phyloP scores from a whole-genome alignment of 2,888 invertebrate species.

The Cheilosia soror region DNA sequence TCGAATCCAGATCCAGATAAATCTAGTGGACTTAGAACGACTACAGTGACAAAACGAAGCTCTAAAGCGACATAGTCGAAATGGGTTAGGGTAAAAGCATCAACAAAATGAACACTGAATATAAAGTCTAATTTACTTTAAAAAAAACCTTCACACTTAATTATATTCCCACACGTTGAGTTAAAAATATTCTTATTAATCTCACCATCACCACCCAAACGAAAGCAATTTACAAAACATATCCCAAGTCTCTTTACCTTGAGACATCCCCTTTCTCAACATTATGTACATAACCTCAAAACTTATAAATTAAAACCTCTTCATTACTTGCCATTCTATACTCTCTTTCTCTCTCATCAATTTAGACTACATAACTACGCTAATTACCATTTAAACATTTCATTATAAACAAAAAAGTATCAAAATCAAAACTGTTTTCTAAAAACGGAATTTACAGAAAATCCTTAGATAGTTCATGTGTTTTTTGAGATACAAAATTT shows the following conservation, averaged over 20 bases:
- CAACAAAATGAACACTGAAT: no score
- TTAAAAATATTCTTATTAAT: no score
- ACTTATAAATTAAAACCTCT: constrained; percentile 25
- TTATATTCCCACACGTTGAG: no score
- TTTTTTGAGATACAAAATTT: constrained; percentile 51
- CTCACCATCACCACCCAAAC: no score
- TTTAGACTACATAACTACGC: constrained; percentile 52
- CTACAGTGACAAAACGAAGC: no score
- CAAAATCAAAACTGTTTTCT: constrained; percentile 35
- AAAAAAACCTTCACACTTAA: no score
- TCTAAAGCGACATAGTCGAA: no score
- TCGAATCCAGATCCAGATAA: no score
- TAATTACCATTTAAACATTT: constrained; percentile 49
- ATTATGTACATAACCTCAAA: constrained; percentile 59
- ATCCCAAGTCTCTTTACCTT: not conserved
- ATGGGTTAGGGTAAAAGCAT: no score
- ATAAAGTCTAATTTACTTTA: no score
- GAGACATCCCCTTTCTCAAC: not conserved
- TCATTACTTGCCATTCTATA: constrained; percentile 56
- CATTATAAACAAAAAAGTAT: constrained; percentile 33
- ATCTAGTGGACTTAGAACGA: no score
- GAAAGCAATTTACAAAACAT: no score
- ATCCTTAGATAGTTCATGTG: constrained; percentile 64
- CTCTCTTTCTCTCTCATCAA: constrained; percentile 42
- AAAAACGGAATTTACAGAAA: constrained; percentile 25